Evolutionary conservation across 2,797 vertebrate genomes (phyloP), one percentile per base, ranked within the genome.

Genomic region (Dipus sagitta): DNA sequence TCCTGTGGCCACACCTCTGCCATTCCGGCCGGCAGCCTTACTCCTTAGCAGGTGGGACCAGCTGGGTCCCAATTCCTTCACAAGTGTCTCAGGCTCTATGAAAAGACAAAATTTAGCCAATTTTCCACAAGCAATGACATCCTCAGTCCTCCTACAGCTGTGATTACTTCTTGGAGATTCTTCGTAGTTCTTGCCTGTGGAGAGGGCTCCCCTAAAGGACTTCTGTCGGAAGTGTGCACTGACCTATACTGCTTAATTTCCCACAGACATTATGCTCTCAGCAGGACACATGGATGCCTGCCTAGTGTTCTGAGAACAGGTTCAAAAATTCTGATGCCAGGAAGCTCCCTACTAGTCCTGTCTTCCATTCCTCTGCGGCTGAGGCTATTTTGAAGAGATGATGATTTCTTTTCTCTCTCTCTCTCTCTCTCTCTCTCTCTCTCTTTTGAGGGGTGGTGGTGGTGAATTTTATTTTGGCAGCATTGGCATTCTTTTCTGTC

Each of bases 61-160:
- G 2, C 8, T 14, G 2, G 10, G 15, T 14, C 5, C 21, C 26
- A 6, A 21, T 42, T 3, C 30, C 11, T 60, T 30, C 15, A 6
- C 0, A 42, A 42, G 14, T 0, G 0, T 21, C 30, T 21, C 28
- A 28, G 32, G 21, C 58, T 68, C n/a, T 9, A 0, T 38, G 52
- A 6, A 58, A 10, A 34, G 32, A 21, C 32, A 87, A 18, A 26
- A 10, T 28, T 82, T 67, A 30, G 2, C 32, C 62, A n/a, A 0
- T 52, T n/a, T 38, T 0, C 9, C 11, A 38, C 32, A 67, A 10
- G 11, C 32, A 64, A 47, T 47, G 67, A n/a, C 34, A 1, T 23
- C 32, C 17, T 52, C 34, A 18, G 0, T 60, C 34, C 70, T 75
- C n/a, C 34, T 30, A 5, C 30, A 32, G 54, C 18, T 32, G 11